Evolutionary conservation across 2,888 invertebrate species (phyloP).

Genomic region (Caenorhabditis sulstoni): DNA sequence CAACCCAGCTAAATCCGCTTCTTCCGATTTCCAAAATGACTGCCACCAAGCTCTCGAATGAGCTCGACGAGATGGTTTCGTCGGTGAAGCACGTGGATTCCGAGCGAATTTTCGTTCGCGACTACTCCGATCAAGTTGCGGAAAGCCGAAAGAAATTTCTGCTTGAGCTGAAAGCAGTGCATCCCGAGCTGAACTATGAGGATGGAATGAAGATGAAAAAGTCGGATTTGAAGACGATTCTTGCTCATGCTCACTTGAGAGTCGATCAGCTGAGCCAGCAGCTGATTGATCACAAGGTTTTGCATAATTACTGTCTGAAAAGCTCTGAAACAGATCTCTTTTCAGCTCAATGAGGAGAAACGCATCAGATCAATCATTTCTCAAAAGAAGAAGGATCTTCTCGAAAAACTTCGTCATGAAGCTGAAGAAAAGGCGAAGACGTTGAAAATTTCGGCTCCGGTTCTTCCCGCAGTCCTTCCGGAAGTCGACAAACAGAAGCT

Average conservation of each 20-base stretch:
- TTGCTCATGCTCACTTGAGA: slow-evolving; percentile 88
- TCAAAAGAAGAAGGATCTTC: slow-evolving; percentile 43
- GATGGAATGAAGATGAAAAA: slow-evolving; percentile 61
- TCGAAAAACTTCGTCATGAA: slow-evolving; percentile 40
- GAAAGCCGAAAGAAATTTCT: slow-evolving; percentile 63
- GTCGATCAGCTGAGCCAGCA: slow-evolving; percentile 63
- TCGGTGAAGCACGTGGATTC: slow-evolving; percentile 64
- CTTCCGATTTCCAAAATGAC: slow-evolving; percentile 80
- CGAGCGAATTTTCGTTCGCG: slow-evolving; percentile 59
- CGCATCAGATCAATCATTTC: slow-evolving; percentile 35
- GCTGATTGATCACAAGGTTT: slow-evolving; percentile 57
- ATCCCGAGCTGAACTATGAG: slow-evolving; percentile 54
- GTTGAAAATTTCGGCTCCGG: neutral
- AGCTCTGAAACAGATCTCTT: neutral
- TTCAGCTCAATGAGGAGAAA: slow-evolving; percentile 56
- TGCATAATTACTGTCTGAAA: no score
- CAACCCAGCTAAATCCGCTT: slow-evolving; percentile 81
- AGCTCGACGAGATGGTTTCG: slow-evolving; percentile 79
- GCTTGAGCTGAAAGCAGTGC: slow-evolving; percentile 59
- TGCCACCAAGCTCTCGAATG: slow-evolving; percentile 79
- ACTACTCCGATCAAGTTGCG: slow-evolving; percentile 60
- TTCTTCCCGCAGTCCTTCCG: slow-evolving; percentile 4
- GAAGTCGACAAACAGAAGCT: slow-evolving; percentile 44
- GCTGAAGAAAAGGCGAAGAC: slow-evolving; percentile 18
- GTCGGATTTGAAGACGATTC: slow-evolving; percentile 87